Evolutionary conservation across 2,113 vertebrate species (phyloP), one percentile per base, ranked within the genome.

Genomic region (Euleptes europaea): DNA sequence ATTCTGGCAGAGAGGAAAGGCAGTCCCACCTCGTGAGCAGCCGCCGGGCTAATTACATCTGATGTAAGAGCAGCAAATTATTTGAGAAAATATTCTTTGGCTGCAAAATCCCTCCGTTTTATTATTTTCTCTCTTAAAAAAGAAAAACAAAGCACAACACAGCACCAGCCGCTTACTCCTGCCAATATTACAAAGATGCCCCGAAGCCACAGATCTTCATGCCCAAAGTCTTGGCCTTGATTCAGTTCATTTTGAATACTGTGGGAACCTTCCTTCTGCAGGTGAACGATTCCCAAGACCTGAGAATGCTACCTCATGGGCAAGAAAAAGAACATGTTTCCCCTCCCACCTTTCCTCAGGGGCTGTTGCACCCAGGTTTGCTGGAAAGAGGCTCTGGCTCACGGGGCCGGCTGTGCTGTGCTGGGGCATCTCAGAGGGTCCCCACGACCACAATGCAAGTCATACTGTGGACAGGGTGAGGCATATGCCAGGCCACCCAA

Each of bases 251-350:
- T 94, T 87, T 86, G 87, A 77, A 88, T 91, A 92, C 82, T 84
- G 88, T 95, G 94, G 93, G 94, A 95, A 94, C 83, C 51, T 80
- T 40, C 0, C 5, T 78, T 67, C 79, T 23, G 78, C 83, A 70
- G 78, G 88, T 60, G 79, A 94, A 90, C 76, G 44, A 71, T 85
- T 73, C 86, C 74, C 81, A 63, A 92, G 84, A 3, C 4, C 44
- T 0, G 0, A 26, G 82, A 86, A 42, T 72, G 88, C 75, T 80
- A 80, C 84, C 54, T 1, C 0, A 1, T 79, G 0, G 73, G 77
- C 74, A 71, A 85, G 57, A 67, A 71, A 67, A 78, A 73, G 17
- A 40, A 3, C 7, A 17, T 1, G 33, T 19, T 21, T 3, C 40
- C 60, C 44, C 57, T 31, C 31, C 38, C 49, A 11, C 35, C 57